Base-by-base conservation (phyloP, 2,113 vertebrate genomes). In the Microcebus lehilahytsara region DNA sequence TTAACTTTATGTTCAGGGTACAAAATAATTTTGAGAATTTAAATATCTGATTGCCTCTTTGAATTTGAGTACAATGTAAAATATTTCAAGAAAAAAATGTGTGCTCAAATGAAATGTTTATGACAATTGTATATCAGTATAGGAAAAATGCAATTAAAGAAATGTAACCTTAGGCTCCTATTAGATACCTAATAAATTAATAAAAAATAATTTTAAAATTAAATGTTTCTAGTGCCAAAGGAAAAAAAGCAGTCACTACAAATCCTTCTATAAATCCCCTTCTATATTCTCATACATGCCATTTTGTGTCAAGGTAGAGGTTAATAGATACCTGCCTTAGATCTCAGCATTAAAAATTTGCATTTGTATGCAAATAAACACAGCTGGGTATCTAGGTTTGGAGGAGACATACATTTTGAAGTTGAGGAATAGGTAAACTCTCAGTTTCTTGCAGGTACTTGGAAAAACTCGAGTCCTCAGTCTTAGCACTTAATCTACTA, bases 181-280 rank as follows among this genome's bases (percentile, higher is more conserved):
- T 71, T 71, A 69, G 9, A 71, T 75, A 71, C 37, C n/a, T 95
- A 92, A 84, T 92, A 19, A 83, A 49, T 91, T 89, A 96, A 89
- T 80, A 49, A 49, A 81, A 85, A 88, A 40, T 46, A n/a, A 56
- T 56, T 85, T 72, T 85, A 72, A 71, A 96, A 75, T 80, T 1
- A 83, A 85, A 85, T 92, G 19, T 60, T 49, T 58, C 16, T 80
- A 89, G 37, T 95, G 19, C 5, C 14, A 69, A 9, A 58, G 60
- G 69, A 2, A 6, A 1, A 1, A 40, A 13, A 53, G 10, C 49
- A 49, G 34, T 34, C 46, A 78, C 7, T 77, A 10, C 46, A 81
- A 91, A 51, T 77, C 1, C 19, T 92, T 32, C 75, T 1, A 34
- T 34, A 58, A 74, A n/a, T 34, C 11, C 9, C 62, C 32, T 71